Evolutionary conservation across 2,888 invertebrate genomes (phyloP), one percentile per base, ranked within the genome.

Genomic region (Kuschelorhynchus macadamiae): DNA sequence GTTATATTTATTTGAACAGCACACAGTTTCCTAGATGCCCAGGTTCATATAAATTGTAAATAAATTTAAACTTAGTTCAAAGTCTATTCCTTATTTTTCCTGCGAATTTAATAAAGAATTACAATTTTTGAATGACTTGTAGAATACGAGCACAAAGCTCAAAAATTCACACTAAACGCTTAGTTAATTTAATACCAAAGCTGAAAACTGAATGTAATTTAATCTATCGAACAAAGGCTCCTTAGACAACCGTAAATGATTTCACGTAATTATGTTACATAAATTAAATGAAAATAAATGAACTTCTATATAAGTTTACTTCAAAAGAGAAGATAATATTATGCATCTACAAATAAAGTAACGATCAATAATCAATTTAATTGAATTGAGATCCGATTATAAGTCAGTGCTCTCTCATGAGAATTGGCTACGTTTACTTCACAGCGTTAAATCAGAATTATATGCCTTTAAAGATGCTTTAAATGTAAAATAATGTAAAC

Each of bases 361-460:
- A 67, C 50, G 61, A 61, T 67, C 60, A 69, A 60, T 60, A 69
- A 69, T 69, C 64, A 64, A 69, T 64, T 59, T 69, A 69, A 69
- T 69, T 69, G 69, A 69, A 59, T 69, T 55, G 60, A 69, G 55
- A 69, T 59, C 64, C 60, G 69, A 69, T 68, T 68, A 63, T 52
- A 47, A 47, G 47, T 42, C 42, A 42, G 42, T 42, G 42, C 42
- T 42, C 42, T 42, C 17, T 14, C 42, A 16, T 4, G 14, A 17
- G 17, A 17, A 42, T 2, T 42, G 42, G 16, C 2, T 16, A 14
- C 16, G 42, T 42, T 42, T 42, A 42, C 9, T 36, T 36, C 36
- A 11, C n/a, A 30, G 30, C n/a, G n/a, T n/a, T n/a, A n/a, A n/a
- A n/a, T n/a, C n/a, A n/a, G n/a, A n/a, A n/a, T n/a, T n/a, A n/a